phyloP scores from a whole-genome alignment of 2,113 vertebrate species.

The Cyanistes caeruleus region DNA sequence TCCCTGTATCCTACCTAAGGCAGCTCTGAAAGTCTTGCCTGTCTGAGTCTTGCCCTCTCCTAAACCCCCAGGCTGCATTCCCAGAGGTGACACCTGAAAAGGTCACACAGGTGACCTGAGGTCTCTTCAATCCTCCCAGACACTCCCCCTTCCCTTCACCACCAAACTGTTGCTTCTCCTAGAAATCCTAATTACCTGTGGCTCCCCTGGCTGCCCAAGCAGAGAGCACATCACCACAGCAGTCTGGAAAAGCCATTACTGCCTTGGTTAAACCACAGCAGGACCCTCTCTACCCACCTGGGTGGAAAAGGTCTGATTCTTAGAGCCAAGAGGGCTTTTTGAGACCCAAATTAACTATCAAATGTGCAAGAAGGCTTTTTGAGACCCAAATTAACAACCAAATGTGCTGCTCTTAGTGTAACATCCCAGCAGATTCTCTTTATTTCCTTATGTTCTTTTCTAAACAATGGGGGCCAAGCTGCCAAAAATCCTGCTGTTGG shows the following conservation, averaged over 20 bases:
- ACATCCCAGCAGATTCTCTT: not conserved
- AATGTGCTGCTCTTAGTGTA: not conserved
- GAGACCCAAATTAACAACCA: not conserved
- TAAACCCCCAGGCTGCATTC: not conserved
- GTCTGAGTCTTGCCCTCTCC: not conserved
- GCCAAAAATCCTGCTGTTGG: constrained; percentile 4
- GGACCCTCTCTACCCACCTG: not conserved
- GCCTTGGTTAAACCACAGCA: fast-evolving
- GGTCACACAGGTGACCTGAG: not conserved
- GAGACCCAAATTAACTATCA: not conserved
- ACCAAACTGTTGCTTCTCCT: not conserved
- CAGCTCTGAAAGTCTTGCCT: not conserved
- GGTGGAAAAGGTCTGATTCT: not conserved
- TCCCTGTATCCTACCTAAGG: not conserved
- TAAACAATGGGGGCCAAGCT: not conserved
- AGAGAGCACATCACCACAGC: not conserved
- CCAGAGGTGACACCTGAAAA: not conserved
- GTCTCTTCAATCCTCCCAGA: not conserved
- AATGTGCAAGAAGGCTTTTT: not conserved
- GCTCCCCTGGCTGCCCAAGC: not conserved
- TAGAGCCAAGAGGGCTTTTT: not conserved
- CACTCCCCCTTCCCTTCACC: not conserved
- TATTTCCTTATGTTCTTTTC: not conserved
- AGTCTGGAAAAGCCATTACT: not conserved
- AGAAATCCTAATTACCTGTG: not conserved